Base-by-base conservation (phyloP, 35 echinoderm and acorn worm genomes). In the Amphiura filiformis region DNA sequence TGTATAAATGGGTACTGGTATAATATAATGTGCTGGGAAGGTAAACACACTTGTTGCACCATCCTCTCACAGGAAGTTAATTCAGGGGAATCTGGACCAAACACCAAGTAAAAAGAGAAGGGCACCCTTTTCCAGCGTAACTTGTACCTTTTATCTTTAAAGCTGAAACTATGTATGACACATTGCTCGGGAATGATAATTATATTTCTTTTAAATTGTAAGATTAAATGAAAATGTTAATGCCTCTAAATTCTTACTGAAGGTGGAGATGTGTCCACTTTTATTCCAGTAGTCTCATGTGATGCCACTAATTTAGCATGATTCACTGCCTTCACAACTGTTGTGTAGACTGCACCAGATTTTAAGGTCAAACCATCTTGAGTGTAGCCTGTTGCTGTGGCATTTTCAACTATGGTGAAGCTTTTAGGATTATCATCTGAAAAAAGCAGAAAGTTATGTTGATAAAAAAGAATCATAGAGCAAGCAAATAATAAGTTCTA, bases 251-350 rank as follows among this genome's bases (percentile, higher is more conserved):
- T 70, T 35, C 38, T 52, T 84, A 90, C 88, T 75, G 34, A 20
- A 7, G 88, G 88, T 76, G 88, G 88, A 0, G 88, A 76, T 9
- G 81, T 79, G 49, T 90, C 88, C 4, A 90, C 38, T 39, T 41
- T 84, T 38, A 90, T 76, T 76, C 88, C 88, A 35, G 65, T 82
- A 0, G 88, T 90, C 39, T 90, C 88, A 52, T 90, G 88, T 35
- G 80, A 75, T 32, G 88, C 39, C 13, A 75, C 35, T 13, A 90
- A 39, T 49, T 82, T 82, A n/a, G 88, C 88, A 75, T 82, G 38
- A 76, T 90, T 90, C 11, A 56, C 40, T 32, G 80, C 88, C 76
- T 65, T 65, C 30, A 90, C 39, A 31, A 81, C 33, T 32, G 80
- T 78, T 42, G 37, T 90, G 32, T 90, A 90, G 34, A 76, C 38